Evolutionary conservation across 2,113 vertebrate genomes (phyloP), one percentile per base, ranked within the genome.

Genomic region (Tringa solitaria): DNA sequence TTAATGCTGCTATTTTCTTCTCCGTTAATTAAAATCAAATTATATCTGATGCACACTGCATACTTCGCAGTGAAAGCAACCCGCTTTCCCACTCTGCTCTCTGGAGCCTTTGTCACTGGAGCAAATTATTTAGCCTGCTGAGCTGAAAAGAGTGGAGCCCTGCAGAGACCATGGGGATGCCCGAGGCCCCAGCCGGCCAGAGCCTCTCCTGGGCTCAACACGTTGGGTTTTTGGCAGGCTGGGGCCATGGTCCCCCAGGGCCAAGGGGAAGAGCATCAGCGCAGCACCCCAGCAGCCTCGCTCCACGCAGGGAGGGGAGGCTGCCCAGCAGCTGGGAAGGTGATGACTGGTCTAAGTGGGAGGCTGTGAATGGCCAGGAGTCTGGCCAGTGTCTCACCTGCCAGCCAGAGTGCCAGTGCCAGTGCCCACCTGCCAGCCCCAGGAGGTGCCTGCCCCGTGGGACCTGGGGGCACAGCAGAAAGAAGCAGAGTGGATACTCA

Each of bases 21-120:
- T 89, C 73, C 8, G 1, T 81, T 94, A 92, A 97, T 96, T 95
- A 96, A 87, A 81, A 81, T 51, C 46, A 75, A 89, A 85, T 94
- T 82, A 41, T 23, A 93, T 63, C 81, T 54, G 61, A 53, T 56
- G 77, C 68, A 65, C 14, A 2, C 57, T 63, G 85, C 77, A 41
- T 28, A 19, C 35, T 82, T 33, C 4, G 53, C 65, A 48, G 73
- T 2, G 20, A 91, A 64, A 77, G 61, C 83, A 93, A 68, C 61
- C 68, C 75, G 84, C 79, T 63, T 86, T 37, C 63, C 83, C 84
- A 27, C 6, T 54, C 64, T 46, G 48, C 73, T 89, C 61, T 45
- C 45, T 32, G 65, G 61, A 90, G 56, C 72, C 43, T 57, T 57
- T 28, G 33, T 53, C 3, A 1, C 57, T 8, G 19, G 70, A 87